Conservation (phyloP, 2,113 vertebrate species). For the Oncorhynchus gorbuscha region DNA sequence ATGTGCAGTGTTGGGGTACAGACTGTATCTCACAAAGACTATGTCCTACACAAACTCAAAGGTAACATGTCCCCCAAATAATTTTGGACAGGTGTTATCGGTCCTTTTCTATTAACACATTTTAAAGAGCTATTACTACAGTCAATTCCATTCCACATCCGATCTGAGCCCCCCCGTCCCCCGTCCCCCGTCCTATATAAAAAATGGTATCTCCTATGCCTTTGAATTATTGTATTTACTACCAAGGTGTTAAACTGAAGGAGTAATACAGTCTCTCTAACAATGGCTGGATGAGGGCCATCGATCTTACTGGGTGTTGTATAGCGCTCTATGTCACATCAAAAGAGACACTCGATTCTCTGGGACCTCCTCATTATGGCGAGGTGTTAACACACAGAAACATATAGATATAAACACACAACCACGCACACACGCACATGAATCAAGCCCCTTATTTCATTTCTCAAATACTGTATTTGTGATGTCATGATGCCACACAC, state of each 20-base stretch:
- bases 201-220: conserved; percentile 51
- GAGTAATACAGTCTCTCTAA: conserved; percentile 27
- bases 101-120: conserved; percentile 41
- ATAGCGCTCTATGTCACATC: too few species aligned
- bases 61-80: conserved; percentile 45
- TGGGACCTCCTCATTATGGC: conserved; percentile 31
- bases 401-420: not conserved
- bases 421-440: not conserved
- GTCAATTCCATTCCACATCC: conserved; percentile 65
- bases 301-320: too few species aligned
- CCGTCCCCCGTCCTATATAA: conserved; percentile 47
- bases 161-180: conserved; percentile 41
- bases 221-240: conserved; percentile 25
- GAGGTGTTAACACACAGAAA: not conserved
- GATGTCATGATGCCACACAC: too few species aligned
- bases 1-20: not conserved
- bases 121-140: conserved; percentile 64
- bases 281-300: conserved; percentile 10
- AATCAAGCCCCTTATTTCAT: too few species aligned
- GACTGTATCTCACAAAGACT: not conserved
- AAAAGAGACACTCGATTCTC: conserved; percentile 17
- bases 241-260: conserved; percentile 51
- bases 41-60: conserved; percentile 34
- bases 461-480: too few species aligned
- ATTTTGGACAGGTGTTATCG: conserved; percentile 47